Conservation (phyloP, 2,888 invertebrate species). For the Dendrolimus houi region DNA sequence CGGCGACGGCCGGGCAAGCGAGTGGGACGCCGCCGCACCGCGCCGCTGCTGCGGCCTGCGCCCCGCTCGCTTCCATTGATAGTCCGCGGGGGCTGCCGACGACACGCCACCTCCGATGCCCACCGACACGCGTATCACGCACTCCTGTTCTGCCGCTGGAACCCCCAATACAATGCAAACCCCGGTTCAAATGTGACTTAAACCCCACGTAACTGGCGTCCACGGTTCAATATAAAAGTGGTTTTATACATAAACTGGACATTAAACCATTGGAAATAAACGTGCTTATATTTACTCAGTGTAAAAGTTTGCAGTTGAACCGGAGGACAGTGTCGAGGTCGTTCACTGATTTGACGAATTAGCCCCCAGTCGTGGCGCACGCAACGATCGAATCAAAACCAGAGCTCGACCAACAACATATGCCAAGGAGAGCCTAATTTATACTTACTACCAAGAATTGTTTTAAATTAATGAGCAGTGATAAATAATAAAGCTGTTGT, state of each 20-base stretch:
- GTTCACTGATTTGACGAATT: constrained; percentile 65
- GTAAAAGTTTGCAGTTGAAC: constrained; percentile 33
- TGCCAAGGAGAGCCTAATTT: too few relatives aligned
- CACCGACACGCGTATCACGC: constrained; percentile 43
- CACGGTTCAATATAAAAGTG: constrained; percentile 6
- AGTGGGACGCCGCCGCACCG: constrained; percentile 37
- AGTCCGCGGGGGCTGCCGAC: constrained; percentile 62
- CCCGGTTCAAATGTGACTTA: constrained; percentile 46
- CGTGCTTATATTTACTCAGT: constrained; percentile 36
- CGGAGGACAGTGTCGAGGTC: constrained; percentile 58
- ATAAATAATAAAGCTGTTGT: constrained; percentile 19
- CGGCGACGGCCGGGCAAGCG: constrained; percentile 43
- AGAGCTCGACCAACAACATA: too few relatives aligned
- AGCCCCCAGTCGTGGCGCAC: constrained; percentile 36
- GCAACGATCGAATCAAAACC: constrained; percentile 25
- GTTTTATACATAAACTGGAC: constrained; percentile 2
- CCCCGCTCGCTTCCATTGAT: constrained; percentile 46
- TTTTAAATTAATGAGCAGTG: constrained; percentile 6
- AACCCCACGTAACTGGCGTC: constrained; percentile 4
- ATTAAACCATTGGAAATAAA: constrained; percentile 17
- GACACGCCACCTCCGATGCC: constrained; percentile 47
- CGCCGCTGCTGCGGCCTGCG: constrained; percentile 30
- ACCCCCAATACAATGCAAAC: constrained; percentile 36
- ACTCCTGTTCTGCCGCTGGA: constrained; percentile 30
- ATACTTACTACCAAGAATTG: too few relatives aligned